Evolutionary conservation across 2,113 vertebrate genomes (phyloP).

Genomic region (Alethe castanea): DNA sequence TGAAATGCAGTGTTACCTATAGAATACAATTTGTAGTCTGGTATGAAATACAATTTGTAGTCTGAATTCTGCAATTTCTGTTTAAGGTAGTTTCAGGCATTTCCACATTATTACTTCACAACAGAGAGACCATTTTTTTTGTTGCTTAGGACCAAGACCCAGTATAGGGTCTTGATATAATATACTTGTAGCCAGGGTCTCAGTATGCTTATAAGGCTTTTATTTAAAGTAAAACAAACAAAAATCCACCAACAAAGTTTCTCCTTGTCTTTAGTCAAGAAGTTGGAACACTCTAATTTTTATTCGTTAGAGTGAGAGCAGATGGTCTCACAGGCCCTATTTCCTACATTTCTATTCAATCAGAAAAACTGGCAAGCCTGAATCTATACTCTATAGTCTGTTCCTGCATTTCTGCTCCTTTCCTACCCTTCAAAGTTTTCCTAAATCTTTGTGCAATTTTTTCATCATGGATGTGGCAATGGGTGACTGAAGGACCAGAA

Average conservation of each 20-base stretch:
- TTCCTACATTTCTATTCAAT: neutral
- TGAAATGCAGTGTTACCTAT: neutral
- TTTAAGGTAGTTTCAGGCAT: neutral
- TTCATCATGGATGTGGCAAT: neutral
- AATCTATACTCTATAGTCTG: too few species aligned
- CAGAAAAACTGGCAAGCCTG: neutral
- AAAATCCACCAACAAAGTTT: neutral
- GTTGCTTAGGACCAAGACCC: neutral
- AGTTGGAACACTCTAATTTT: neutral
- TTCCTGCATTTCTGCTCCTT: neutral
- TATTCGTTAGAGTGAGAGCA: neutral
- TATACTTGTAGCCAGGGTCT: too few species aligned
- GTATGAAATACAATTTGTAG: neutral
- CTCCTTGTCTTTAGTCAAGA: neutral
- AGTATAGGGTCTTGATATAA: too few species aligned
- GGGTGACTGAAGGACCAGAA: neutral
- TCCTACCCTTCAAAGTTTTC: neutral
- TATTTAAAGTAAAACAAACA: neutral
- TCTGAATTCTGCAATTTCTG: neutral
- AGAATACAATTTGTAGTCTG: neutral
- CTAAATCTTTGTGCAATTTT: neutral
- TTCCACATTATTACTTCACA: neutral
- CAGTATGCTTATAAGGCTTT: neutral
- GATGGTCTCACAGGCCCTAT: neutral
- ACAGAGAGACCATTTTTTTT: neutral